Conservation (phyloP, 1,140 invertebrate species). For the Rhynchophorus ferrugineus region DNA sequence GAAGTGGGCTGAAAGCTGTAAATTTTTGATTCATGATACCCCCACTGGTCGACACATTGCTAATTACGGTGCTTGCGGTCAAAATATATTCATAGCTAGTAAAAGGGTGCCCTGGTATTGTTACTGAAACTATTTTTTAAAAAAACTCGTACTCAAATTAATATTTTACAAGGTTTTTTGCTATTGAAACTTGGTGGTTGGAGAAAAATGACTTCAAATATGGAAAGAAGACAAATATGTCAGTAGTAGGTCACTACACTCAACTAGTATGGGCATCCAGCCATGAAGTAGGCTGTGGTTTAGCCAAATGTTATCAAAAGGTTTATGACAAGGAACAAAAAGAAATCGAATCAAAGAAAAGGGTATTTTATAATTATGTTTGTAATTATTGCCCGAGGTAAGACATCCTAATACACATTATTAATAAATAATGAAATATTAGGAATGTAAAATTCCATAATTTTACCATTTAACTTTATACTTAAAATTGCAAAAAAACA, state of each 20-base stretch:
- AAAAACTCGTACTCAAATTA: too few species aligned
- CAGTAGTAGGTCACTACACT: constrained; percentile 69
- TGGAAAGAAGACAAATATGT: constrained; percentile 54
- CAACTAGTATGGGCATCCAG: constrained; percentile 77
- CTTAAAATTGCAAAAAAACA: too few species aligned
- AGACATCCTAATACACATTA: constrained; percentile 37
- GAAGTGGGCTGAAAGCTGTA: constrained; percentile 64
- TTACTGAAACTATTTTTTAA: background rate
- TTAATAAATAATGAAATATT: background rate
- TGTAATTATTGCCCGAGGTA: constrained; percentile 83
- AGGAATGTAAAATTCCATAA: background rate
- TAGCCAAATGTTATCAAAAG: constrained; percentile 55
- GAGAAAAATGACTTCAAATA: constrained; percentile 70
- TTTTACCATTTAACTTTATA: too few species aligned
- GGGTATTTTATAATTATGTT: constrained; percentile 71
- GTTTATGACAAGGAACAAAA: constrained; percentile 16
- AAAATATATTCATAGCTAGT: constrained; percentile 77
- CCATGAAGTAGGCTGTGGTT: constrained; percentile 71
- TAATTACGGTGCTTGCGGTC: constrained; percentile 65
- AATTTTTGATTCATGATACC: constrained; percentile 62
- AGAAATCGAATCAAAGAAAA: constrained; percentile 41
- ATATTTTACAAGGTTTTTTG: constrained; percentile 81
- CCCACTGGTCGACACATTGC: constrained; percentile 56
- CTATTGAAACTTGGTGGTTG: constrained; percentile 69
- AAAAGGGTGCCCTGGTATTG: constrained; percentile 71